These are phyloP conservation scores for Phrynocephalus versicolor DNA, from an alignment of 2,113 vertebrate genomes.

Conservation along the genomic window DNA sequence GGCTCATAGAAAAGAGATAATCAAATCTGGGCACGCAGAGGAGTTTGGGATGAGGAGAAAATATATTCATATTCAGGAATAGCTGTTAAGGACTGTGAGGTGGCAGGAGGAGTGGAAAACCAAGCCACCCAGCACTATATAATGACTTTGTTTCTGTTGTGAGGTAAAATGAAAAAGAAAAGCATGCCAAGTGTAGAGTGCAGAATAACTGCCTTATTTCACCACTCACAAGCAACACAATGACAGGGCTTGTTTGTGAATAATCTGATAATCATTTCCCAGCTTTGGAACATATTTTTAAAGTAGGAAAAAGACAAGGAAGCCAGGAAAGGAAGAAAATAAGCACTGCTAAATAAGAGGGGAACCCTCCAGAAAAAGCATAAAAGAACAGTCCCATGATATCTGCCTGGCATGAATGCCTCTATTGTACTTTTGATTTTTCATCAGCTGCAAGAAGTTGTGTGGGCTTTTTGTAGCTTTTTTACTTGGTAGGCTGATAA, in stretches of 20 bases:
- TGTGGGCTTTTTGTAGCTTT: conserved; percentile 35
- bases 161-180: background rate
- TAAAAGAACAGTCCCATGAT: background rate
- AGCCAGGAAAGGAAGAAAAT: background rate
- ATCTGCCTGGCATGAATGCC: background rate
- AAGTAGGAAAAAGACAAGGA: background rate
- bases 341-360: conserved; percentile 11
- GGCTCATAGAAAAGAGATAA: background rate
- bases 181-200: conserved; percentile 13
- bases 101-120: background rate
- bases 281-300: background rate
- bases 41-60: background rate
- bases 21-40: background rate
- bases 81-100: background rate
- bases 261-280: conserved; percentile 27
- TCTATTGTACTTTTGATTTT: conserved; percentile 12
- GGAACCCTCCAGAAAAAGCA: background rate
- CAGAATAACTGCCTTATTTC: background rate
- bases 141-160: background rate
- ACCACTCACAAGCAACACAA: conserved; percentile 7
- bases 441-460: background rate
- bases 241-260: background rate
- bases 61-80: background rate
- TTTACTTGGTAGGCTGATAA: conserved; percentile 41
- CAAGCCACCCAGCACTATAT: background rate